Percentiles rank a stretch among this genome's conserved stretches.
phyloP scores from a whole-genome alignment of 2,797 vertebrate species.

The Crenuchus spilurus region DNA sequence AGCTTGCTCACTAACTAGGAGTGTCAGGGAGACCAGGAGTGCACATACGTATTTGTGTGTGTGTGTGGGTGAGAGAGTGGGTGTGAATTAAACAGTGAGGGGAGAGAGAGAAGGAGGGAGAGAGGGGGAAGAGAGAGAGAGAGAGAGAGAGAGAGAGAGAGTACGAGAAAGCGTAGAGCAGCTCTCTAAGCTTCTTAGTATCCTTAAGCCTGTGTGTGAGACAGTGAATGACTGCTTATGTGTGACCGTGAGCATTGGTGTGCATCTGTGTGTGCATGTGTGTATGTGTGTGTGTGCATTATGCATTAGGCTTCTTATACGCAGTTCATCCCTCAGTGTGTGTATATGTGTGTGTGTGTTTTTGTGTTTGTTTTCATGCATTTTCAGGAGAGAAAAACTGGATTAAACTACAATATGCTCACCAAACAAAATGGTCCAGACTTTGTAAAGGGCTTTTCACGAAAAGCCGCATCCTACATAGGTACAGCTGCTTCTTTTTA shows the following conservation, averaged over 20 bases:
- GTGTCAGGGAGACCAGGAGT: slow-evolving; percentile 47
- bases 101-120: slow-evolving; percentile 47
- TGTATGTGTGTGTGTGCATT: slow-evolving; percentile 9
- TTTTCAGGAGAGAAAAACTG: no score
- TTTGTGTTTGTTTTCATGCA: no score
- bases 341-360: neutral
- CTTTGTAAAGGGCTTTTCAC: no score
- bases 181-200: slow-evolving; percentile 42
- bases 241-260: slow-evolving; percentile 22
- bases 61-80: neutral
- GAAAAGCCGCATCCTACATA: no score
- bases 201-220: slow-evolving; percentile 48
- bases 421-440: no score
- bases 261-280: slow-evolving; percentile 16
- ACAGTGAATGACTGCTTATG: slow-evolving; percentile 43
- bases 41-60: slow-evolving; percentile 58
- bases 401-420: no score
- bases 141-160: slow-evolving; percentile 29
- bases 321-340: neutral
- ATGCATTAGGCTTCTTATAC: slow-evolving; percentile 13
- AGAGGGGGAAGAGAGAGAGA: slow-evolving; percentile 16
- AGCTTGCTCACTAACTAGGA: slow-evolving; percentile 39
- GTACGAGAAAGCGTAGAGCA: slow-evolving; percentile 42
- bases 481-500: no score
- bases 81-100: slow-evolving; percentile 57